Percentiles rank a stretch among this genome's conserved stretches.
These are phyloP conservation scores for Trichogramma dendrolimi DNA, from an alignment of 2,888 invertebrate species.

Conservation along the genomic window DNA sequence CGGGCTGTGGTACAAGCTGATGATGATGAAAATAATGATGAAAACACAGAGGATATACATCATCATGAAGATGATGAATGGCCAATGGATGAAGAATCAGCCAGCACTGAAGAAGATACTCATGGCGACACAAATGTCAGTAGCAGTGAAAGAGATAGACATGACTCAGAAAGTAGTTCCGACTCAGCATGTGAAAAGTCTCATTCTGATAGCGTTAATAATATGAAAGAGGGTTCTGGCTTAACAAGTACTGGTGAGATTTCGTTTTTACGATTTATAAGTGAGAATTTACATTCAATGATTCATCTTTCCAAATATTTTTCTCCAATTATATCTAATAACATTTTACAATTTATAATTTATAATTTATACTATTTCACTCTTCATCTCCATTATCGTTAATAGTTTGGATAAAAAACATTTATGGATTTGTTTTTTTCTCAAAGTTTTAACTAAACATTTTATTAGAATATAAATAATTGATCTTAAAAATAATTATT, in stretches of 20 bases:
- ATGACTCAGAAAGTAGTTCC: conserved; percentile 23
- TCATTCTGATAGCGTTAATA: conserved; percentile 14
- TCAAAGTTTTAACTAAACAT: too few relatives aligned
- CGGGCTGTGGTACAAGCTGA: conserved; percentile 27
- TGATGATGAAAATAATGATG: neutral
- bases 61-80: conserved; percentile 2
- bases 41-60: neutral
- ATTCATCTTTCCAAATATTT: too few relatives aligned
- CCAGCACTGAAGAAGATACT: conserved; percentile 13
- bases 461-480: too few relatives aligned
- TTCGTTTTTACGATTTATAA: too few relatives aligned
- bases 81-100: conserved; percentile 8
- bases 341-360: neutral
- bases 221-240: neutral
- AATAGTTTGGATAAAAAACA: neutral
- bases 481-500: neutral
- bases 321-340: too few relatives aligned
- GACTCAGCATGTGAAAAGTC: conserved; percentile 26
- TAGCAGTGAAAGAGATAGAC: conserved; percentile 17
- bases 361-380: neutral
- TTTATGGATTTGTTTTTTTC: neutral
- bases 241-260: neutral
- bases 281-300: too few relatives aligned
- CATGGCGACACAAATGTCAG: conserved; percentile 11
- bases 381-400: neutral